Conservation (phyloP, 2,113 vertebrate species). For the Neodontobutis hainanensis region DNA sequence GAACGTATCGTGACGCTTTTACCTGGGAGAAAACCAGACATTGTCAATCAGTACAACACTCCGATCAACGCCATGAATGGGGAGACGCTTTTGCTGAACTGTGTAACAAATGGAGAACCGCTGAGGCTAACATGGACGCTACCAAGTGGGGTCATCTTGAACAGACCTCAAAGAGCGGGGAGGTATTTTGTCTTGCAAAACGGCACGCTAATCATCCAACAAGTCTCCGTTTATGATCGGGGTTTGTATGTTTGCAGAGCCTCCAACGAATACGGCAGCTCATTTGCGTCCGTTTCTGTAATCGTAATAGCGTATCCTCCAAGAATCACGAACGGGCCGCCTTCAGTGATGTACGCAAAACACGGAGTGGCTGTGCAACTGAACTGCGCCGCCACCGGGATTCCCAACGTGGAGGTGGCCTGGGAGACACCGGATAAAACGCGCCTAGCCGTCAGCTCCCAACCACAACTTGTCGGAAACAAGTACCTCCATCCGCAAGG, state of each 20-base stretch:
- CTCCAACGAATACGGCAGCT: slow-evolving; percentile 79
- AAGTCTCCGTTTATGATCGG: slow-evolving; percentile 86
- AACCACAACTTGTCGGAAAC: slow-evolving; percentile 86
- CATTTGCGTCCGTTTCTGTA: slow-evolving; percentile 78
- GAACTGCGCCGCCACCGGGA: slow-evolving; percentile 83
- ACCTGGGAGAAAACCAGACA: slow-evolving; percentile 81
- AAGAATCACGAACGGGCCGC: slow-evolving; percentile 84
- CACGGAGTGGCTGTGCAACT: slow-evolving; percentile 85
- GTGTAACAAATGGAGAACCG: slow-evolving; percentile 66
- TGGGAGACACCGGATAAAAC: slow-evolving; percentile 90
- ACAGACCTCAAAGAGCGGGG: slow-evolving; percentile 79
- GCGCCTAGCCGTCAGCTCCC: slow-evolving; percentile 76
- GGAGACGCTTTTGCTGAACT: slow-evolving; percentile 85
- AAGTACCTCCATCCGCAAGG: slow-evolving; percentile 90
- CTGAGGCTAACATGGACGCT: slow-evolving; percentile 83
- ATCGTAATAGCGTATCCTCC: slow-evolving; percentile 87
- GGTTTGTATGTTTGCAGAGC: slow-evolving; percentile 86
- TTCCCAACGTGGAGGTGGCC: slow-evolving; percentile 83
- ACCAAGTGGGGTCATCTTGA: slow-evolving; percentile 82
- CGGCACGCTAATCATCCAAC: slow-evolving; percentile 83
- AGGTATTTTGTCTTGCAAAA: slow-evolving; percentile 83
- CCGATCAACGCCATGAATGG: slow-evolving; percentile 85
- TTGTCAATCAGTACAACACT: slow-evolving; percentile 77
- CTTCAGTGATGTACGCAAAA: slow-evolving; percentile 82
- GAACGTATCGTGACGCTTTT: slow-evolving; percentile 82